A percentile compares a stretch with the other conserved stretches of the same genome.
Conservation (phyloP, 2,113 vertebrate species). For the Panthera tigris region DNA sequence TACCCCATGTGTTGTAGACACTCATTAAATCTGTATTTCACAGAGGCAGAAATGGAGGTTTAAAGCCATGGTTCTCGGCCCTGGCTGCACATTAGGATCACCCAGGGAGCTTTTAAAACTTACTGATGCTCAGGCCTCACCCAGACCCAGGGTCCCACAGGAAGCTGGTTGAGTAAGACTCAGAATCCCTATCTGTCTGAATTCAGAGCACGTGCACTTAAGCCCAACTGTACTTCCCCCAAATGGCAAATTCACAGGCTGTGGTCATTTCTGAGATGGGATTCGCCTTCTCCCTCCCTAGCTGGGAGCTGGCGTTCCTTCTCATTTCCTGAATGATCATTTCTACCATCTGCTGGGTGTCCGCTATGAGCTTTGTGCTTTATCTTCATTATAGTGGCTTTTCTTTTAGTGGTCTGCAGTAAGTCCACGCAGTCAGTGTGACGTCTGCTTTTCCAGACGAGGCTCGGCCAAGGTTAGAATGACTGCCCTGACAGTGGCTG, state of each 20-base stretch:
- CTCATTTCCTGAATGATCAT: neutral
- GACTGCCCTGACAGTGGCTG: no score
- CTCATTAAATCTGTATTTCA: neutral
- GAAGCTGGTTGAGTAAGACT: neutral
- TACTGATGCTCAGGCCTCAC: neutral
- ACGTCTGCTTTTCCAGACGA: neutral
- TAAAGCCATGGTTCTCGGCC: neutral
- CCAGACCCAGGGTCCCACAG: neutral
- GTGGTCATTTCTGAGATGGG: neutral
- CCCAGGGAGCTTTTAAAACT: neutral
- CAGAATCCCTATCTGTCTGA: neutral
- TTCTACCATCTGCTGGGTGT: fast-evolving
- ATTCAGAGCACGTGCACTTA: neutral
- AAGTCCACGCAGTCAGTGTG: fast-evolving
- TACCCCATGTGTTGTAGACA: no score
- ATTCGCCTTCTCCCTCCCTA: neutral
- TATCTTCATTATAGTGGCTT: neutral
- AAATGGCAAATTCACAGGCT: neutral
- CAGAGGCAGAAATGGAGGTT: neutral
- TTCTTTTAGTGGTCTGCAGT: neutral
- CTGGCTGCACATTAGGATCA: neutral
- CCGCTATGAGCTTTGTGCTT: neutral
- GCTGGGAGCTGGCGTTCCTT: neutral
- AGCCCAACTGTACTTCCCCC: neutral
- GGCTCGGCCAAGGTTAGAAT: neutral